A percentile compares a stretch with the other conserved stretches of the same genome.
Conservation (phyloP, 2,113 vertebrate genomes). For the Hippocampus guttulatus region DNA sequence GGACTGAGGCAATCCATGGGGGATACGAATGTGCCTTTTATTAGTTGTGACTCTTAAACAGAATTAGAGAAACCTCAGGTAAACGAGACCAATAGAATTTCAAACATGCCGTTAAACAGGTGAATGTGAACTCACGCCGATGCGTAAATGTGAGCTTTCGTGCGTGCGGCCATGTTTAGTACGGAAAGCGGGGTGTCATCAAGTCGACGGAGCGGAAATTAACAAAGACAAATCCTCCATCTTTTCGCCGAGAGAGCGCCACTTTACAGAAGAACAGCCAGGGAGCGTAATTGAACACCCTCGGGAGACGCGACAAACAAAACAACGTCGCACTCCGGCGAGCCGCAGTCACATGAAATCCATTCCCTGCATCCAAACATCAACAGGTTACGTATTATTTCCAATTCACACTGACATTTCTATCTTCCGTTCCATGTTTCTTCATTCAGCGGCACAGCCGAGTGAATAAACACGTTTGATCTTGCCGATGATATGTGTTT, state of each 20-base stretch:
- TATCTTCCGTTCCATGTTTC: constrained; percentile 35
- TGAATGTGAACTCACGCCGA: constrained; percentile 16
- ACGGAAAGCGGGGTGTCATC: constrained; percentile 32
- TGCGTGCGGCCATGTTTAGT: background rate
- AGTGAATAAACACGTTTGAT: constrained; percentile 2
- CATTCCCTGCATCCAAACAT: constrained; percentile 36
- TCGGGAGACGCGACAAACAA: constrained; percentile 53
- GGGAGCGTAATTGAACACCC: constrained; percentile 56
- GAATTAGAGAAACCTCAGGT: constrained; percentile 59
- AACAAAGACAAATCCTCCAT: constrained; percentile 64
- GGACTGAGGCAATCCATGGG: constrained; percentile 25
- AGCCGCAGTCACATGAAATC: constrained; percentile 54
- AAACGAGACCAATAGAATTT: constrained; percentile 58
- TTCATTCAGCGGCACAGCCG: background rate
- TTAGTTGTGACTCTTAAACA: constrained; percentile 63
- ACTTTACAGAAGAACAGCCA: constrained; percentile 53
- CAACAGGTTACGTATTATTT: constrained; percentile 40
- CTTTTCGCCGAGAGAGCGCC: constrained; percentile 45
- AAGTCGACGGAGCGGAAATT: constrained; percentile 57
- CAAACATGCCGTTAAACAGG: constrained; percentile 67
- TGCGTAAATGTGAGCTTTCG: constrained; percentile 24
- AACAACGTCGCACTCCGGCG: constrained; percentile 56
- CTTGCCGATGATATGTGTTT: constrained; percentile 5
- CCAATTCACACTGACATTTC: constrained; percentile 49
- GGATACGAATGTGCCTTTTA: constrained; percentile 44